Conservation (phyloP, 2,797 vertebrate species). For the Acridotheres tristis region DNA sequence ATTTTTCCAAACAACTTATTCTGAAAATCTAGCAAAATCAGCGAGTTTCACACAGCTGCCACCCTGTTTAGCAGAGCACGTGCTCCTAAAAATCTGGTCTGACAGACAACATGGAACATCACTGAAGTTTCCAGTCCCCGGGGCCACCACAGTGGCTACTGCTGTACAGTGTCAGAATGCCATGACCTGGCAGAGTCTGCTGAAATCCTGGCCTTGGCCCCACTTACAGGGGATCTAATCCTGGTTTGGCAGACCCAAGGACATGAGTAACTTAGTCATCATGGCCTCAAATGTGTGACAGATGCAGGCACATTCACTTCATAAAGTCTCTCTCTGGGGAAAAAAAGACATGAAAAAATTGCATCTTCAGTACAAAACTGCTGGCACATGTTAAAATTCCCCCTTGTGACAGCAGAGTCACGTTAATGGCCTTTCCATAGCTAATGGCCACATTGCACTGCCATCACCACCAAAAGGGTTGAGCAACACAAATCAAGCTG, state of each 20-base stretch:
- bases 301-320: neutral
- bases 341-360: neutral
- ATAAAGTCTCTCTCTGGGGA: neutral
- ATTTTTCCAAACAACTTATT: neutral
- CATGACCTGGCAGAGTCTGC: neutral
- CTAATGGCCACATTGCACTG: neutral
- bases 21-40: neutral
- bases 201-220: neutral
- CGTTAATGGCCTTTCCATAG: neutral
- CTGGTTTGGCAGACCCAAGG: fast-evolving
- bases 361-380: neutral
- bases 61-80: too few species aligned
- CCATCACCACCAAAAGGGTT: neutral
- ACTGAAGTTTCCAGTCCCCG: neutral
- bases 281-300: neutral
- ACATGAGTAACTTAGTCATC: neutral
- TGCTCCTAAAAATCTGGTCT: neutral
- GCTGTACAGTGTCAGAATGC: neutral
- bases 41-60: fast-evolving
- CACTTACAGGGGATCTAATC: neutral
- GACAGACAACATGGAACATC: neutral
- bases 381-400: neutral
- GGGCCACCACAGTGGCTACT: neutral
- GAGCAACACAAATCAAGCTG: neutral
- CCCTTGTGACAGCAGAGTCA: neutral